phyloP scores from a whole-genome alignment of 2,113 vertebrate species.

The Platanista minor region DNA sequence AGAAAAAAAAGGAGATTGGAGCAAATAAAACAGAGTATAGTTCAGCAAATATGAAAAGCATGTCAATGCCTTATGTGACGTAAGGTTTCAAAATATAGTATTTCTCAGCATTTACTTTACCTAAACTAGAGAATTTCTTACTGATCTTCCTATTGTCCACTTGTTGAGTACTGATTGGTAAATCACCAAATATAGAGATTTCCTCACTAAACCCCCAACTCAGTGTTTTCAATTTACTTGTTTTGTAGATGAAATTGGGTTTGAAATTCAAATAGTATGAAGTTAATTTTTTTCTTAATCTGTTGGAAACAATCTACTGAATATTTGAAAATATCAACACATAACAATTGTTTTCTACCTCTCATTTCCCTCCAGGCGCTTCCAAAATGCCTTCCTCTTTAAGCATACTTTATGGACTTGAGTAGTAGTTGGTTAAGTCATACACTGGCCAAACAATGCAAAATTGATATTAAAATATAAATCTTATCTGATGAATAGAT shows the following conservation, averaged over 20 bases:
- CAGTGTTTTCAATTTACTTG: background rate
- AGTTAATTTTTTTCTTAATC: background rate
- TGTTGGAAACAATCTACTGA: background rate
- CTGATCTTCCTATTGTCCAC: background rate
- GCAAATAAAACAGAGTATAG: background rate
- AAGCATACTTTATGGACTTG: background rate
- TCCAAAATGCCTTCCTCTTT: background rate
- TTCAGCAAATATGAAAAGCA: background rate
- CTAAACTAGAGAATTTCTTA: background rate
- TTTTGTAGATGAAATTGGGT: background rate
- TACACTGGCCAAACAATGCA: background rate
- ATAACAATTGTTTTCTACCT: background rate
- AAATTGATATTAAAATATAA: background rate
- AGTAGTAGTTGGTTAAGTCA: background rate
- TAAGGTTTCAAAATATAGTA: background rate
- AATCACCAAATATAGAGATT: background rate
- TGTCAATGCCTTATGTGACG: background rate
- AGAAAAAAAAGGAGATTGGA: background rate
- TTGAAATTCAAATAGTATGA: background rate
- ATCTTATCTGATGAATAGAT: background rate
- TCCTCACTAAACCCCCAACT: background rate
- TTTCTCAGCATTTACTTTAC: background rate
- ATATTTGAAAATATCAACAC: background rate
- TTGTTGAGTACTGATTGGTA: background rate
- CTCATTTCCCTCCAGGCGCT: background rate